phyloP scores from a whole-genome alignment of 2,797 vertebrate genomes.

The Siniperca scherzeri region DNA sequence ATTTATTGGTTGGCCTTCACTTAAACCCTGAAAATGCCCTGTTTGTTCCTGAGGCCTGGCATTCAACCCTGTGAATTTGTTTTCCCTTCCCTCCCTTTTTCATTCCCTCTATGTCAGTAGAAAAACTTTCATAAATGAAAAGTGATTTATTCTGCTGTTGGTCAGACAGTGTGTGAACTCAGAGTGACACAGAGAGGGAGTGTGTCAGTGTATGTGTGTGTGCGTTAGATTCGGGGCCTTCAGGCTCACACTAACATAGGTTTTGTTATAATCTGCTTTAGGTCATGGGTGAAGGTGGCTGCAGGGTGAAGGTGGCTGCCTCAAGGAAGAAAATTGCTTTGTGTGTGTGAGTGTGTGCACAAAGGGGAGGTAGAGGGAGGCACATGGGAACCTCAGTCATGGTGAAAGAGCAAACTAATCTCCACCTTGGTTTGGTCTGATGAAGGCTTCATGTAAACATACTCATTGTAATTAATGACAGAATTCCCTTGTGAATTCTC shows the following conservation, averaged over 20 bases:
- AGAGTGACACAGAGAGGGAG: slow-evolving; percentile 26
- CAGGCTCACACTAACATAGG: slow-evolving; percentile 37
- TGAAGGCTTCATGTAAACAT: slow-evolving; percentile 65
- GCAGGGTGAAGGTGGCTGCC: slow-evolving; percentile 29
- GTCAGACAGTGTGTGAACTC: slow-evolving; percentile 41
- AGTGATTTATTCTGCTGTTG: slow-evolving; percentile 43
- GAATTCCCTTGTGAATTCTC: slow-evolving; percentile 48
- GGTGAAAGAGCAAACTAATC: slow-evolving; percentile 67
- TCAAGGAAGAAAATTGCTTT: slow-evolving; percentile 27
- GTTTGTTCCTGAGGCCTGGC: slow-evolving; percentile 36
- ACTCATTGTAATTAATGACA: slow-evolving; percentile 69
- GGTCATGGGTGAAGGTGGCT: slow-evolving; percentile 62
- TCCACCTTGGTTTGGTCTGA: slow-evolving; percentile 58
- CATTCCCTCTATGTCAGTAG: slow-evolving; percentile 5
- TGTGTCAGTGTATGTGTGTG: slow-evolving; percentile 13
- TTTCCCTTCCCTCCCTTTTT: slow-evolving; percentile 28
- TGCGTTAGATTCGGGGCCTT: background rate
- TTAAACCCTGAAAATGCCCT: slow-evolving; percentile 60
- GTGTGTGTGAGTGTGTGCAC: slow-evolving; percentile 15
- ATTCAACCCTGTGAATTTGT: slow-evolving; percentile 39
- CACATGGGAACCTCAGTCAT: slow-evolving; percentile 54
- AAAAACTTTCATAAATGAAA: slow-evolving; percentile 45
- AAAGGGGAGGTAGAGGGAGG: slow-evolving; percentile 32
- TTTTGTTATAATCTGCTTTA: slow-evolving; percentile 53
- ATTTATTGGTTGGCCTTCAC: slow-evolving; percentile 63